These are phyloP conservation scores for Mimas tiliae DNA, from an alignment of 2,888 invertebrate genomes.

Conservation along the genomic window DNA sequence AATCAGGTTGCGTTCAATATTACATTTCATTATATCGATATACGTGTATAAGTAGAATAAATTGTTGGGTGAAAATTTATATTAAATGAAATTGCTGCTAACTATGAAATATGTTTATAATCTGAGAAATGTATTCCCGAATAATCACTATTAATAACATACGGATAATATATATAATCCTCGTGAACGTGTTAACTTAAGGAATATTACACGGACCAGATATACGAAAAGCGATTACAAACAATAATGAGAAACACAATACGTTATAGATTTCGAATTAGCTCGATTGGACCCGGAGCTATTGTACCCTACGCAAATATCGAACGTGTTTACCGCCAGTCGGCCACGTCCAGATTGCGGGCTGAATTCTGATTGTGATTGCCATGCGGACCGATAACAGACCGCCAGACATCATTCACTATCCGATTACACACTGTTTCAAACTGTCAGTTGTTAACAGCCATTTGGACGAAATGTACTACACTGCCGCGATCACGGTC, in stretches of 20 bases:
- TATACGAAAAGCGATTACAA: not conserved
- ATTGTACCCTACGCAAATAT: conserved; percentile 27
- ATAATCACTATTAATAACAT: not conserved
- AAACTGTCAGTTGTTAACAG: conserved; percentile 54
- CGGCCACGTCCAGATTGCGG: conserved; percentile 40
- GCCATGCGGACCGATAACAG: conserved; percentile 51
- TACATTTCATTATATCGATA: too few relatives aligned
- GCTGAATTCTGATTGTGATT: conserved; percentile 53
- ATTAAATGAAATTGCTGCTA: too few relatives aligned
- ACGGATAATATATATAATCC: too few relatives aligned
- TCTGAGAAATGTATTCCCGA: too few relatives aligned
- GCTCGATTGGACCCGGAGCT: conserved; percentile 13
- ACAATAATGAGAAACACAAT: conserved; percentile 18
- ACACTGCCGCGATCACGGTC: conserved; percentile 30
- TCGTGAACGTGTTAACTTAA: too few relatives aligned
- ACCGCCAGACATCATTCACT: conserved; percentile 62
- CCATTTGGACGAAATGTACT: conserved; percentile 31
- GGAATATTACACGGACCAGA: not conserved
- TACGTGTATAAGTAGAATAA: not conserved
- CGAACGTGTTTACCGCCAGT: conserved; percentile 25
- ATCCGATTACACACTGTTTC: conserved; percentile 59
- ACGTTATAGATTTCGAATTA: conserved; percentile 25
- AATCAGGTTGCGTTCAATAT: too few relatives aligned
- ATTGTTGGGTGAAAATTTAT: not conserved
- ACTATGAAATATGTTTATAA: not conserved